These are phyloP conservation scores for Petrocephalus schoutedeni DNA, from an alignment of 2,797 vertebrate genomes.

Conservation along the genomic window DNA sequence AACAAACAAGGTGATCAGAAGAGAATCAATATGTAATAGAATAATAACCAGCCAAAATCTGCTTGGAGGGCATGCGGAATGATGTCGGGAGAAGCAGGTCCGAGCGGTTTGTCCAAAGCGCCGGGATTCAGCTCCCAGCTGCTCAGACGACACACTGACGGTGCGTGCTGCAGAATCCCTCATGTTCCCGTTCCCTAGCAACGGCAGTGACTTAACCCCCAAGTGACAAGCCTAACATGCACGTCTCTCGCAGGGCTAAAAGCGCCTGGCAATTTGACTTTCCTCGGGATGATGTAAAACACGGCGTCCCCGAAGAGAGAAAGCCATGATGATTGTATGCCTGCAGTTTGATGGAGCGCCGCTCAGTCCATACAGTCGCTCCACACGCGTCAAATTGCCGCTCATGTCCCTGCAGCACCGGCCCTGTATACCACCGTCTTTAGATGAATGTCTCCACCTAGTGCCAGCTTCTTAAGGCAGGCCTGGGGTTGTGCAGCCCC, in stretches of 20 bases:
- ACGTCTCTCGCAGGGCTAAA: not conserved
- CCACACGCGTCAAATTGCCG: not conserved
- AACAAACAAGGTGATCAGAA: not conserved
- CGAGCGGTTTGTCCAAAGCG: not conserved
- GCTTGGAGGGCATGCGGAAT: not conserved
- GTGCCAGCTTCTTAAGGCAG: slow-evolving; percentile 52
- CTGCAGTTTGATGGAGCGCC: not conserved
- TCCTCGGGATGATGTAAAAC: not conserved
- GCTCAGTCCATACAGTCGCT: not conserved
- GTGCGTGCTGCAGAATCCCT: not conserved
- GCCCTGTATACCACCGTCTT: slow-evolving; percentile 23
- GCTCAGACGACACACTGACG: not conserved
- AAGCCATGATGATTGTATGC: not conserved
- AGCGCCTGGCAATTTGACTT: slow-evolving; percentile 14
- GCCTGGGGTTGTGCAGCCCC: slow-evolving; percentile 15
- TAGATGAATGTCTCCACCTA: slow-evolving; percentile 58
- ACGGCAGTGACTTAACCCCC: slow-evolving; percentile 58
- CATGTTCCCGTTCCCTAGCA: slow-evolving; percentile 60
- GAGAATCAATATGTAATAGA: not conserved
- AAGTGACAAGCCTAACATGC: slow-evolving; percentile 46
- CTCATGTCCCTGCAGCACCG: slow-evolving; percentile 27
- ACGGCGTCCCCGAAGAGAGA: not conserved
- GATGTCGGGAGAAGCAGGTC: not conserved
- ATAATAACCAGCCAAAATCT: not conserved
- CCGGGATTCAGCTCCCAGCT: not conserved